These are phyloP conservation scores for Tiliacea citrago DNA, from an alignment of 2,888 invertebrate genomes.

Conservation along the genomic window DNA sequence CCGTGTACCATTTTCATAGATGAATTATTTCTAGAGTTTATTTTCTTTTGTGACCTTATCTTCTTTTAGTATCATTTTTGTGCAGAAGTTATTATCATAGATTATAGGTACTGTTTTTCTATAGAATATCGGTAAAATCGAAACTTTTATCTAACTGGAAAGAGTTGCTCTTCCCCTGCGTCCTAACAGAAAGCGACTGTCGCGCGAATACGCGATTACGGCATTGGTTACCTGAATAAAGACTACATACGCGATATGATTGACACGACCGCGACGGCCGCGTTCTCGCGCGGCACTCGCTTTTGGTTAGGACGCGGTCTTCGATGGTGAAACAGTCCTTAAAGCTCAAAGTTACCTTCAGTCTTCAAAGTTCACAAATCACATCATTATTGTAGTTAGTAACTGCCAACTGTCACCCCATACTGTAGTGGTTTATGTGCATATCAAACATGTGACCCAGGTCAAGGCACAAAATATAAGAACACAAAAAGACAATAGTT, in stretches of 20 bases:
- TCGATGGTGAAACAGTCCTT: conserved; percentile 2
- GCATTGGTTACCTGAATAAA: neutral
- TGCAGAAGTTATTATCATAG: conserved; percentile 14
- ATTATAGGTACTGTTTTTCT: neutral
- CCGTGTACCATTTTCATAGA: conserved; percentile 13
- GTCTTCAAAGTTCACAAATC: conserved; percentile 30
- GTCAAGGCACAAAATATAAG: neutral
- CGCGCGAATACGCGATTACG: neutral
- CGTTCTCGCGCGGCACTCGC: neutral
- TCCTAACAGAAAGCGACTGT: neutral
- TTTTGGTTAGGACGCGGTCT: neutral
- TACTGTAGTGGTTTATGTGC: neutral
- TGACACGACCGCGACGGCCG: neutral
- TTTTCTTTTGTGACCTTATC: neutral
- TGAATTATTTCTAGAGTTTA: conserved; percentile 8
- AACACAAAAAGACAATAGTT: neutral
- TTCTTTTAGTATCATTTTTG: neutral
- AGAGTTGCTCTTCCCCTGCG: neutral
- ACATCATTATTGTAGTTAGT: neutral
- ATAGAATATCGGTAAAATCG: neutral
- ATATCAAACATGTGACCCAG: neutral
- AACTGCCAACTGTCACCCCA: neutral
- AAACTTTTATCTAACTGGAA: neutral
- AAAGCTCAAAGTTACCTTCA: conserved; percentile 19
- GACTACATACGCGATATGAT: neutral